A percentile compares a stretch with the other conserved stretches of the same genome.
Evolutionary conservation across 2,888 invertebrate species (phyloP).

Genomic region (Sicus ferrugineus): DNA sequence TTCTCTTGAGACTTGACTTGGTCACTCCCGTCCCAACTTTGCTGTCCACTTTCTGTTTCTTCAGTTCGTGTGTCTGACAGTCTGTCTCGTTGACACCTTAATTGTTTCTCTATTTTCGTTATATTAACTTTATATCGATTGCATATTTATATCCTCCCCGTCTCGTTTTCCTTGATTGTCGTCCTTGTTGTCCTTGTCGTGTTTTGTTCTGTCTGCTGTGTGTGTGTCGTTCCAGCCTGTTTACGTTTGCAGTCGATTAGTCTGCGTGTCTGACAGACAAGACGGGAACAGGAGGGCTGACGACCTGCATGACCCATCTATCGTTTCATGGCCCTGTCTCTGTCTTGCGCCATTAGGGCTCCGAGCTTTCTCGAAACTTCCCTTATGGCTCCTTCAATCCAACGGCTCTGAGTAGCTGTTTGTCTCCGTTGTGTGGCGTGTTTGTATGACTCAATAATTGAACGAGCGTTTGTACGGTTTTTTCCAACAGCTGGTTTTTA

Average conservation of each 20-base stretch:
- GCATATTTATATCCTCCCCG: not conserved
- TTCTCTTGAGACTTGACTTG: too few species aligned
- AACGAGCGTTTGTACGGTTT: too few species aligned
- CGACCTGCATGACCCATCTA: too few species aligned
- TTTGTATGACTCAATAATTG: not conserved
- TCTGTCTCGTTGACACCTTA: not conserved
- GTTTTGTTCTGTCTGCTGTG: not conserved
- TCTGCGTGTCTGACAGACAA: constrained; percentile 31
- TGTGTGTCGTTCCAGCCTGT: not conserved
- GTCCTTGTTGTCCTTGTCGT: not conserved
- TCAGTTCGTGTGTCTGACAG: not conserved
- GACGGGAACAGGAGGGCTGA: too few species aligned
- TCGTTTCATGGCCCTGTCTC: too few species aligned
- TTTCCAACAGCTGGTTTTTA: constrained; percentile 6
- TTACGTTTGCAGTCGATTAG: constrained; percentile 24
- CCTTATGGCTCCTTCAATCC: not conserved
- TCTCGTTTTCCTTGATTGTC: not conserved
- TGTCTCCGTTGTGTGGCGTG: constrained; percentile 9
- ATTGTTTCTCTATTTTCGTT: not conserved
- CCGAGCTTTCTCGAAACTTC: not conserved
- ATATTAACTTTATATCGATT: too few species aligned
- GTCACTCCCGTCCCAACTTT: too few species aligned
- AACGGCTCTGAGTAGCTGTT: constrained; percentile 1
- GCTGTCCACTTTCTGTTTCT: not conserved
- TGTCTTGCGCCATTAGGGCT: not conserved